Percentiles rank a stretch among this genome's conserved stretches.
Evolutionary conservation across 2,888 invertebrate species (phyloP).

Genomic region (Cybosia mesomella): DNA sequence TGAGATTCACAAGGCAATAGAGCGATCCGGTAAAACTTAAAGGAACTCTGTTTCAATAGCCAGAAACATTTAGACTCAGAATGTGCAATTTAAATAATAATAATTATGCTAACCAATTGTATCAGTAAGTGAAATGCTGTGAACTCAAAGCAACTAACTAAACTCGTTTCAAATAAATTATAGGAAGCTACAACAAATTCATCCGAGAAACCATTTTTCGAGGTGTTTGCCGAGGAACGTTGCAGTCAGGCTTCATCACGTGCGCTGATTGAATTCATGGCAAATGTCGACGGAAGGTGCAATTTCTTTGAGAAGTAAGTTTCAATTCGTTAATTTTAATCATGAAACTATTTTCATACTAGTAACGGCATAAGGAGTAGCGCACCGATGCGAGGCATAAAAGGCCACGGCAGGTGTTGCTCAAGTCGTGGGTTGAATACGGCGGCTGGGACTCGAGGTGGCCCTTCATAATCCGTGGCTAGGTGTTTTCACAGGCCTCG

Average conservation of each 20-base stretch:
- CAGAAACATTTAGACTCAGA: no score
- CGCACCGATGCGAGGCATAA: no score
- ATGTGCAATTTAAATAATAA: no score
- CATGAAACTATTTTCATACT: neutral
- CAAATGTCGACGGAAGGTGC: conserved; percentile 85
- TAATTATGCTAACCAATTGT: neutral
- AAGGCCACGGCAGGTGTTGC: no score
- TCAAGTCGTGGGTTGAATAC: no score
- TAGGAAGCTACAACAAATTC: conserved; percentile 68
- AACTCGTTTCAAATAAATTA: conserved; percentile 31
- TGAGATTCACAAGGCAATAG: no score
- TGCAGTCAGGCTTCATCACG: conserved; percentile 87
- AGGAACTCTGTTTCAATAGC: no score
- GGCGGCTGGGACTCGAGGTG: no score
- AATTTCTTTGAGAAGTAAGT: conserved; percentile 87
- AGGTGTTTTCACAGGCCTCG: no score
- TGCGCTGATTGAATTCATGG: conserved; percentile 89
- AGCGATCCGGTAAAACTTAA: no score
- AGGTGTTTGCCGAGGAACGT: conserved; percentile 84
- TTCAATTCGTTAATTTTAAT: neutral
- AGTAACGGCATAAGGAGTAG: no score
- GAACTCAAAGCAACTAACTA: neutral
- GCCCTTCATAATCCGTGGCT: no score
- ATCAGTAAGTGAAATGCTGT: neutral
- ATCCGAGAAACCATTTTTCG: conserved; percentile 83